phyloP scores from a whole-genome alignment of 2,888 invertebrate genomes.

The Hesperia comma region DNA sequence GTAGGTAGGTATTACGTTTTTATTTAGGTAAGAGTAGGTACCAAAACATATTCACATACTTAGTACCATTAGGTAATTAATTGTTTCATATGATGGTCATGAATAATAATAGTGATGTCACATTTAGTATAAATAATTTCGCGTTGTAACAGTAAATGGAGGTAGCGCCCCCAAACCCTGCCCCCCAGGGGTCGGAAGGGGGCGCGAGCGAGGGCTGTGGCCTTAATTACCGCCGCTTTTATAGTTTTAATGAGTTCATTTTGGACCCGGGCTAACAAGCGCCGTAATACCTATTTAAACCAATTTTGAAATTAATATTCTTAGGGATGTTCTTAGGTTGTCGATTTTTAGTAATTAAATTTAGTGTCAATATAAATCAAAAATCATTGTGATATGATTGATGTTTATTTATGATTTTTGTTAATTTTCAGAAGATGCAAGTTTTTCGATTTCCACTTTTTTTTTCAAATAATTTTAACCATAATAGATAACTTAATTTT shows the following conservation, averaged over 20 bases:
- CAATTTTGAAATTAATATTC: constrained; percentile 83
- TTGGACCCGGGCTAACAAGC: constrained; percentile 86
- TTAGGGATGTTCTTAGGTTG: constrained; percentile 57
- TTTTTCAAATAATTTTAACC: too few species aligned
- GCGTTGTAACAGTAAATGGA: constrained; percentile 39
- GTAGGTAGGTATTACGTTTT: too few species aligned
- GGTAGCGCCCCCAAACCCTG: constrained; percentile 29
- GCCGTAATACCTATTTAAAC: constrained; percentile 82
- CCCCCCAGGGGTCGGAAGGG: constrained; percentile 46
- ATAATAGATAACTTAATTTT: too few species aligned
- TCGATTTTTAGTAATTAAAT: constrained; percentile 57
- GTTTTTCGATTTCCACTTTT: too few species aligned
- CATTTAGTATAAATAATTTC: constrained; percentile 46
- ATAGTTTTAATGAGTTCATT: constrained; percentile 91
- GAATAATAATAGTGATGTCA: constrained; percentile 33
- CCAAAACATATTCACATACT: too few species aligned
- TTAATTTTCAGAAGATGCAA: too few species aligned
- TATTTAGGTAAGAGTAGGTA: too few species aligned
- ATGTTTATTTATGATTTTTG: too few species aligned
- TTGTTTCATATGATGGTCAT: too few species aligned
- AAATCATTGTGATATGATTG: too few species aligned
- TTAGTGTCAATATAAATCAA: too few species aligned
- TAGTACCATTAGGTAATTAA: too few species aligned
- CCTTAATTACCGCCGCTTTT: constrained; percentile 89
- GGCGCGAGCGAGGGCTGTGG: constrained; percentile 62